These are phyloP conservation scores for Trachymyrmex cornetzi DNA, from an alignment of 1,140 invertebrate genomes.

Conservation along the genomic window DNA sequence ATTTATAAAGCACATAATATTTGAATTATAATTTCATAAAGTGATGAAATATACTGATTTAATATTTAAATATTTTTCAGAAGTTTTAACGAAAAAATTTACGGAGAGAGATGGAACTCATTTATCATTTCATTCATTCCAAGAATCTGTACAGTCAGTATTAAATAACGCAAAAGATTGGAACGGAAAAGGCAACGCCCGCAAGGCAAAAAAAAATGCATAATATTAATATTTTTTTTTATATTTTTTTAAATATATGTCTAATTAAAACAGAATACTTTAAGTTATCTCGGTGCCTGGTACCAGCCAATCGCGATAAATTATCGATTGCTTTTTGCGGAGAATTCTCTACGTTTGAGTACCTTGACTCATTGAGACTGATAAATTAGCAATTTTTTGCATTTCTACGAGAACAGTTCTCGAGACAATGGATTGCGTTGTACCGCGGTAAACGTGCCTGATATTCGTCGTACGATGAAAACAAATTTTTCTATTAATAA, in stretches of 20 bases:
- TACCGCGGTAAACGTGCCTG: not conserved
- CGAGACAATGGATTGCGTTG: constrained; percentile 64
- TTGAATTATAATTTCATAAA: not conserved
- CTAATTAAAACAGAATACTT: constrained; percentile 67
- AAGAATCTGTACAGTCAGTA: not conserved
- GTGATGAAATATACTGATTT: not conserved
- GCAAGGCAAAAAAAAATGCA: not conserved
- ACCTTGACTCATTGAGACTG: constrained; percentile 55
- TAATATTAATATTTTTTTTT: too few species aligned
- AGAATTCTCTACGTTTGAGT: constrained; percentile 28
- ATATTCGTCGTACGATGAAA: constrained; percentile 15
- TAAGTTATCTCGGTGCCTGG: constrained; percentile 63
- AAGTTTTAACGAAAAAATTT: constrained; percentile 7
- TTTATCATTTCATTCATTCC: not conserved
- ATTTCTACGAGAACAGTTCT: constrained; percentile 47
- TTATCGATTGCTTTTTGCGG: constrained; percentile 68
- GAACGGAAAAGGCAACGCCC: not conserved
- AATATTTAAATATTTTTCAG: not conserved
- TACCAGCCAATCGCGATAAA: constrained; percentile 68
- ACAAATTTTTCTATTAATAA: constrained; percentile 14
- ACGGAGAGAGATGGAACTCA: not conserved
- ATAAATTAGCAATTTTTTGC: constrained; percentile 69
- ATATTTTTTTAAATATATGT: too few species aligned
- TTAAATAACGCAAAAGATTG: constrained; percentile 5
- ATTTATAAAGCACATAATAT: not conserved